A percentile compares a stretch with the other conserved stretches of the same genome.
phyloP scores from a whole-genome alignment of 2,888 invertebrate species.

The Euzetes globulus region DNA sequence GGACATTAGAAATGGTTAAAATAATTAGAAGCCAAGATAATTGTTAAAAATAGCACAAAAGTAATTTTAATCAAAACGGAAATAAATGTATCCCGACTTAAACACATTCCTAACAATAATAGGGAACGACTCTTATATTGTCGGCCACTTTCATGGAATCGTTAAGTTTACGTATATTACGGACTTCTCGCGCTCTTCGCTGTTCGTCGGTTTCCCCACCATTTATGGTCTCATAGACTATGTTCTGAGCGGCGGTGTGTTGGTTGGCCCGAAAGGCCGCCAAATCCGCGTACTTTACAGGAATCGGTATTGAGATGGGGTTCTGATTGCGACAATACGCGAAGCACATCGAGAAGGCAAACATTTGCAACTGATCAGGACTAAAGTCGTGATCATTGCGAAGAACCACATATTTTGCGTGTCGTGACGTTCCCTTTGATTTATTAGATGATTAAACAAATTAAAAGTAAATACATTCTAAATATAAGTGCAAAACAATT shows the following conservation, averaged over 20 bases:
- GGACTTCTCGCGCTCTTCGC: neutral
- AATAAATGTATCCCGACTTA: no score
- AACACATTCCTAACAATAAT: neutral
- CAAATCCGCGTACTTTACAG: constrained; percentile 44
- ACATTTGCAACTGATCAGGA: constrained; percentile 40
- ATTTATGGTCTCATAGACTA: neutral
- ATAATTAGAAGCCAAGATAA: no score
- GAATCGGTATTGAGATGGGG: constrained; percentile 45
- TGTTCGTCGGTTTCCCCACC: neutral
- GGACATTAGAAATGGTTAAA: no score
- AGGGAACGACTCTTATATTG: neutral
- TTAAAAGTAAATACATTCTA: neutral
- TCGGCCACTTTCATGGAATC: neutral
- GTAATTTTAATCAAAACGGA: no score
- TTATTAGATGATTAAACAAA: no score
- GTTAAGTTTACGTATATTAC: neutral
- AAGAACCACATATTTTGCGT: constrained; percentile 41
- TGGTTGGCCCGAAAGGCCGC: constrained; percentile 40
- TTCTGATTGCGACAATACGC: constrained; percentile 43
- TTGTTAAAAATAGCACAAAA: no score
- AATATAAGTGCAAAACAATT: no score
- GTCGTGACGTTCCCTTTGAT: constrained; percentile 48
- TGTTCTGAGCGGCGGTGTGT: constrained; percentile 26
- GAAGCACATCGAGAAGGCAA: constrained; percentile 43
- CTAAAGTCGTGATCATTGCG: constrained; percentile 41